These are phyloP conservation scores for Leontopithecus rosalia DNA, from an alignment of 2,797 vertebrate genomes.

Conservation along the genomic window DNA sequence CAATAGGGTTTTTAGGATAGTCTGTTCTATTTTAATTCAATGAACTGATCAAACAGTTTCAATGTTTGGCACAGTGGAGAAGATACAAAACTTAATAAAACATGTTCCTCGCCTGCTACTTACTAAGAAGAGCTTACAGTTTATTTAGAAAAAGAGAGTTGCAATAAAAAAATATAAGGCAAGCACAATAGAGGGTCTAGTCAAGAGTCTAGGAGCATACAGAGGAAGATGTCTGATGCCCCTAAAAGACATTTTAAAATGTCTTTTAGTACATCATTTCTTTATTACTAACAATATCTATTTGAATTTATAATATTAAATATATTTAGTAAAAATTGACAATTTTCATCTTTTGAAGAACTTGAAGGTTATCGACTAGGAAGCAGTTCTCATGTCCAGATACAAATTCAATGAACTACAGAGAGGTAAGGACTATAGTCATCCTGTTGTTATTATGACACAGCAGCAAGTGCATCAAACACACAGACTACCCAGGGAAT, in stretches of 20 bases:
- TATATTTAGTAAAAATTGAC: background rate
- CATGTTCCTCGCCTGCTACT: background rate
- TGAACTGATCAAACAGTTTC: background rate
- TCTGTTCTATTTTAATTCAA: background rate
- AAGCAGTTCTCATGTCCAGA: background rate
- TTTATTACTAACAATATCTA: background rate
- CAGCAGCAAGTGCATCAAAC: background rate
- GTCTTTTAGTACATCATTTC: background rate
- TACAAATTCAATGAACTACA: background rate
- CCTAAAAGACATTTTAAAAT: too few species aligned
- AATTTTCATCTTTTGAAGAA: background rate
- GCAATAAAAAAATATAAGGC: background rate
- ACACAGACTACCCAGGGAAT: background rate
- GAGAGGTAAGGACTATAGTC: background rate
- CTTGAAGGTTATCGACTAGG: background rate
- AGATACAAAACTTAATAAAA: constrained; percentile 19
- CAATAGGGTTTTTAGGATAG: background rate
- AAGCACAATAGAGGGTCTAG: background rate
- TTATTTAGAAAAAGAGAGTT: constrained; percentile 23
- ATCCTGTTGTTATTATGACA: background rate
- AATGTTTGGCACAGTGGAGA: background rate
- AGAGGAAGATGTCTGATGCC: too few species aligned
- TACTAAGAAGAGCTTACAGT: background rate
- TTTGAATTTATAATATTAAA: constrained; percentile 28
- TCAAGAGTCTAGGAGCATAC: background rate